phyloP scores from a whole-genome alignment of 2,113 vertebrate species.

The Xiphorhynchus elegans region DNA sequence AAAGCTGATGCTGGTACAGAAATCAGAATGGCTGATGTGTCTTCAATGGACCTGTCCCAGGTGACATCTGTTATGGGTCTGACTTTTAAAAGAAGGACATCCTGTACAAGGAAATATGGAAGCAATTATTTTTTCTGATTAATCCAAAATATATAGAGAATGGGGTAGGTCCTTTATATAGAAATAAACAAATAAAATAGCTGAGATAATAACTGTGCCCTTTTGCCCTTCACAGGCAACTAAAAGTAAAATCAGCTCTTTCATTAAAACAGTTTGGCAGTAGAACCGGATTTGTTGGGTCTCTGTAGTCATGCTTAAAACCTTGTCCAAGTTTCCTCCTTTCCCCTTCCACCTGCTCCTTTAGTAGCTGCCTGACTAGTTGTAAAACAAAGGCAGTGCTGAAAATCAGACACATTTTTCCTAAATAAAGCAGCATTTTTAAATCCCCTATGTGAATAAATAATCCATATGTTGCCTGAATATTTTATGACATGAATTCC shows the following conservation, averaged over 20 bases:
- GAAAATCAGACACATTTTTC: background rate
- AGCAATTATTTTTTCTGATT: background rate
- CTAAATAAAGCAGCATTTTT: conserved; percentile 11
- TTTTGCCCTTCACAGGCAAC: background rate
- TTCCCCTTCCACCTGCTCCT: background rate
- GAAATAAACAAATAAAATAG: background rate
- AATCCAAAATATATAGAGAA: background rate
- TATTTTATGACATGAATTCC: conserved; percentile 56
- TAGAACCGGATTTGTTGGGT: background rate
- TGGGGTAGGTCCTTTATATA: background rate
- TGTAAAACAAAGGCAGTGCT: background rate
- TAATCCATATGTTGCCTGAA: conserved; percentile 61
- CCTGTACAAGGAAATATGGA: background rate
- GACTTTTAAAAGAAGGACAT: background rate
- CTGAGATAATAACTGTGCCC: background rate
- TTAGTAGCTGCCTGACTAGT: background rate
- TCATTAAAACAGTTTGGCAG: background rate
- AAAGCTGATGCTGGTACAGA: background rate
- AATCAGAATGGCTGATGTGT: background rate
- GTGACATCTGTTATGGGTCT: background rate
- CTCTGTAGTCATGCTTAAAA: background rate
- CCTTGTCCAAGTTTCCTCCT: conserved; percentile 14
- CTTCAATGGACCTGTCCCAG: background rate
- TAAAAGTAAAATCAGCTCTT: background rate
- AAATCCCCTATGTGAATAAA: conserved; percentile 21